Conservation (phyloP, 1,140 invertebrate genomes). For the Apis dorsata region DNA sequence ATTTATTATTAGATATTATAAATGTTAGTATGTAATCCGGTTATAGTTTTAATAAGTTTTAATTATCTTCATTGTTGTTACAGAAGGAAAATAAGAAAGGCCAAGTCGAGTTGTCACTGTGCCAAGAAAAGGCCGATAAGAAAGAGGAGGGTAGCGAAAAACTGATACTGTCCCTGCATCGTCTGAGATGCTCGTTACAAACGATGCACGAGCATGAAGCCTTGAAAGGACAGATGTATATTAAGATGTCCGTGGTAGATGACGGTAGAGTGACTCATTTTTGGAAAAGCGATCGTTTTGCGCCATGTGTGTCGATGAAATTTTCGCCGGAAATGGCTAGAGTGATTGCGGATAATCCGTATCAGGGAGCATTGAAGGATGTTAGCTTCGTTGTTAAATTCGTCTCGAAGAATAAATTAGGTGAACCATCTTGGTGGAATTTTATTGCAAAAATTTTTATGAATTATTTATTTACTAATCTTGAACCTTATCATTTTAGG, state of each 20-base stretch:
- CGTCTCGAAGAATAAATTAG: conserved; percentile 78
- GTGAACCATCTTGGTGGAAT: conserved; percentile 53
- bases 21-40: background rate
- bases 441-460: background rate
- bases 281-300: conserved; percentile 87
- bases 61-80: conserved; percentile 46
- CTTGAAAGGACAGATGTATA: conserved; percentile 85
- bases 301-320: conserved; percentile 83
- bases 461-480: background rate
- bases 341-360: conserved; percentile 76
- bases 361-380: conserved; percentile 76
- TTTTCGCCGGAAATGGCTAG: conserved; percentile 74
- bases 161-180: conserved; percentile 76
- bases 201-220: conserved; percentile 86
- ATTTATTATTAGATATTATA: background rate
- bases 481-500: conserved; percentile 64
- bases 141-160: conserved; percentile 83
- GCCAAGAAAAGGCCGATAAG: conserved; percentile 83
- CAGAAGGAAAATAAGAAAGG: conserved; percentile 86
- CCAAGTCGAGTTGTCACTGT: conserved; percentile 83
- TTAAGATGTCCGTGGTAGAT: conserved; percentile 87
- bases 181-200: conserved; percentile 82
- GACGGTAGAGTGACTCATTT: conserved; percentile 85
- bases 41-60: too few species aligned
- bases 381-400: conserved; percentile 78